Evolutionary conservation across 2,888 invertebrate species (phyloP).

Genomic region (Sisyra nigra): DNA sequence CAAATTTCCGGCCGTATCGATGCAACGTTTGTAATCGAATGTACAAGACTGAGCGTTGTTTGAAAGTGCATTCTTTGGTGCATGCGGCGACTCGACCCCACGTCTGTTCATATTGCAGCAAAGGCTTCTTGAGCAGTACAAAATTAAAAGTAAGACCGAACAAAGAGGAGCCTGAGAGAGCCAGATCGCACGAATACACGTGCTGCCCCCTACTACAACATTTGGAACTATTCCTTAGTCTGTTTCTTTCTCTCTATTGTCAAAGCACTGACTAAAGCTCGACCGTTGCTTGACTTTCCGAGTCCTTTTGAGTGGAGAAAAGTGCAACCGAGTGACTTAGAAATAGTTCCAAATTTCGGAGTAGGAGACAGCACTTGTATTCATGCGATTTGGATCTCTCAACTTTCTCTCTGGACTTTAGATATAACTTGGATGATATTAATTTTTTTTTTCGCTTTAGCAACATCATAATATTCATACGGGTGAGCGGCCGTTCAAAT

Average conservation of each 20-base stretch:
- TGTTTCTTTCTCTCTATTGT: not conserved
- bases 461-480: conserved; percentile 42
- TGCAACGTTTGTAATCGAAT: conserved; percentile 34
- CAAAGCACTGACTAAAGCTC: too few relatives aligned
- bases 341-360: too few relatives aligned
- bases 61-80: conserved; percentile 37
- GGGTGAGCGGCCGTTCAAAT: conserved; percentile 35
- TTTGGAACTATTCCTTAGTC: too few relatives aligned
- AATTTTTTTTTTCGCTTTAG: conserved; percentile 17
- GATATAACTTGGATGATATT: not conserved
- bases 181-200: too few relatives aligned
- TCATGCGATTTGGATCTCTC: too few relatives aligned
- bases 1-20: conserved; percentile 25
- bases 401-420: not conserved
- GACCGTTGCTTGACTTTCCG: too few relatives aligned
- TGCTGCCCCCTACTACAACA: too few relatives aligned
- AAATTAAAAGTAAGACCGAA: conserved; percentile 27
- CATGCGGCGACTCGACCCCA: conserved; percentile 35
- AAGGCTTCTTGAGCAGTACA: conserved; percentile 39
- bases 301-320: too few relatives aligned
- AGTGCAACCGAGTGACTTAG: not conserved
- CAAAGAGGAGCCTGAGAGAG: not conserved
- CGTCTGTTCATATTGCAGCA: conserved; percentile 34
- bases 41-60: conserved; percentile 37
- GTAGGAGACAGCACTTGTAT: too few relatives aligned